Conservation (phyloP, 1,140 invertebrate species). For the Aphaenogaster rudis region DNA sequence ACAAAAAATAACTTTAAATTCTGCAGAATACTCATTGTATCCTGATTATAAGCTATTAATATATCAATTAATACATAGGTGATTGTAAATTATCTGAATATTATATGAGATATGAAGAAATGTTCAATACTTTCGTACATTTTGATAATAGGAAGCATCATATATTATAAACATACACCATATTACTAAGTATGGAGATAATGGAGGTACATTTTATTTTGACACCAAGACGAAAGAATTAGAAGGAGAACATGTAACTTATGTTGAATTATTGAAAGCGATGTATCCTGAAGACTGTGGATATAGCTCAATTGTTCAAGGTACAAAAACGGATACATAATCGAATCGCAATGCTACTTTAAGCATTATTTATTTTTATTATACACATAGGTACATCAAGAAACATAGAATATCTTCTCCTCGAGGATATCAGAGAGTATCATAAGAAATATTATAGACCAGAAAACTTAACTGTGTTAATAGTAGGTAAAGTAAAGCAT, state of each 20-base stretch:
- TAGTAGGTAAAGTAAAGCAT: constrained; percentile 93
- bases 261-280: constrained; percentile 89
- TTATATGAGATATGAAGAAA: constrained; percentile 4
- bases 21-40: not conserved
- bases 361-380: constrained; percentile 12
- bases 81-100: constrained; percentile 44
- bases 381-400: constrained; percentile 87
- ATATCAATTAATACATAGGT: not conserved
- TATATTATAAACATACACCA: constrained; percentile 97
- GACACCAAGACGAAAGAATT: constrained; percentile 96
- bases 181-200: constrained; percentile 94
- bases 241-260: constrained; percentile 90
- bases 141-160: constrained; percentile 89
- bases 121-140: constrained; percentile 4
- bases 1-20: not conserved
- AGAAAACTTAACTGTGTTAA: constrained; percentile 95
- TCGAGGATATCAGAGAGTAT: constrained; percentile 93
- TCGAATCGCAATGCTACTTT: constrained; percentile 13
- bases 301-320: constrained; percentile 95
- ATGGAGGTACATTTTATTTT: constrained; percentile 97
- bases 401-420: constrained; percentile 93
- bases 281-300: constrained; percentile 94
- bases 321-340: constrained; percentile 84
- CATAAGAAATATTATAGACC: constrained; percentile 96
- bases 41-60: not conserved